Evolutionary conservation across 1,140 invertebrate genomes (phyloP), one percentile per base, ranked within the genome.

Genomic region (Ostrea edulis): DNA sequence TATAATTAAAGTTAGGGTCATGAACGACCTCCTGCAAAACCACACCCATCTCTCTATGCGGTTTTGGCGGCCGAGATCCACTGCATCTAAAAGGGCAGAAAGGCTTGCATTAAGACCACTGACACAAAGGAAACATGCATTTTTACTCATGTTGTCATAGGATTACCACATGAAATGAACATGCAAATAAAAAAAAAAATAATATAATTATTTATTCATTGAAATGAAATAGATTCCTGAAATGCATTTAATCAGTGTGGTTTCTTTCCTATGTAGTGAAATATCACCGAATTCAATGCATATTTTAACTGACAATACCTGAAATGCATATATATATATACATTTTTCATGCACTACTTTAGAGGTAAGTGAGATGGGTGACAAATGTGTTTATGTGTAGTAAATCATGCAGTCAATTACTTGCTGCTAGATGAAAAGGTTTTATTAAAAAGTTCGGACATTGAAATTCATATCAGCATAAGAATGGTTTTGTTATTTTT

Each of bases 1-100:
- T 91, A 92, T 91, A 93, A 82, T 91, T 91, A 93, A 91, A 93
- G 87, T 93, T 93, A 58, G 92, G 92, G 88, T 93, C 93, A 90
- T 93, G 93, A 81, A 92, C 90, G 87, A 93, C 91, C 89, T 91
- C 91, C 89, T 92, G 87, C 90, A 94, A 94, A 92, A 92, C 90
- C 89, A 93, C 90, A 91, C 88, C 90, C 71, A 90, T 91, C 65
- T 92, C 86, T 89, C 86, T 90, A 84, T 77, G 29, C 82, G 71
- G 71, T 83, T 29, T 22, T 55, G 22, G 29, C 58, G 62, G 88
- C 82, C 44, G 90, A 29, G 68, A 77, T 54, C 81, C 29, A 44
- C 86, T 83, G 86, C 77, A 62, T 89, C 86, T 89, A 89, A 87
- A 88, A 89, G 53, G 77, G 88, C 81, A 52, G 81, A 82, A 82